Evolutionary conservation across 2,113 vertebrate genomes (phyloP), one percentile per base, ranked within the genome.

Genomic region (Psammodynastes pulverulentus): DNA sequence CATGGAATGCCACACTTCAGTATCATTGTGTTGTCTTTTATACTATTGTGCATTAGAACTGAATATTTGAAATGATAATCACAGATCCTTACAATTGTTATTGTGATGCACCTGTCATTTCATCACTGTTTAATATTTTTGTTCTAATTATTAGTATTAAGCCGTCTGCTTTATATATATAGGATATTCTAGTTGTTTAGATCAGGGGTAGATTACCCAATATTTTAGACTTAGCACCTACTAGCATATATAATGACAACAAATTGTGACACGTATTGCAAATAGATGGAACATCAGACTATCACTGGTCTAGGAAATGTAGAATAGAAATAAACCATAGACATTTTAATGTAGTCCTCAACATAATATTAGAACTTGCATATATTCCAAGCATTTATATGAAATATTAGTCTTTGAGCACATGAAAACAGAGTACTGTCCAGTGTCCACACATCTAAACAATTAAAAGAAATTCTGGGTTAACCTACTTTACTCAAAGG

Each of bases 11-110:
- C 87, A 4, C 93, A 91, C 46, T 90, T 46, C 12, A 95, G 90
- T 91, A 95, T 88, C 95, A 95, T 95, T 94, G 87, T 84, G 0
- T 94, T 91, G 90, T 17, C 93, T 93, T 0, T 3, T 56, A 21
- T 86, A 90, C 10, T 8, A 17, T 34, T 56, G 39, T 53, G 86
- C n/a, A 1, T 53, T 87, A 67, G 12, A 79, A 51, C 24, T 53
- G 34, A 72, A 92, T 91, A 91, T 46, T 29, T 48, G 26, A 89
- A 92, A 88, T 91, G 34, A 26, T 94, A 53, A 86, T 39, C 0
- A 1, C 92, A 90, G 17, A 1, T 26, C 84, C 34, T 84, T 26
- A 43, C 5, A 52, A 53, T 48, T 93, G 49, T 95, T 93, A 87
- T 86, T 94, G 95, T 92, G 93, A 89, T 51, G 54, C 4, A 84